Percentiles rank a stretch among this genome's conserved stretches.
Conservation (phyloP, 2,888 invertebrate genomes). For the Mellilla xanthometata region DNA sequence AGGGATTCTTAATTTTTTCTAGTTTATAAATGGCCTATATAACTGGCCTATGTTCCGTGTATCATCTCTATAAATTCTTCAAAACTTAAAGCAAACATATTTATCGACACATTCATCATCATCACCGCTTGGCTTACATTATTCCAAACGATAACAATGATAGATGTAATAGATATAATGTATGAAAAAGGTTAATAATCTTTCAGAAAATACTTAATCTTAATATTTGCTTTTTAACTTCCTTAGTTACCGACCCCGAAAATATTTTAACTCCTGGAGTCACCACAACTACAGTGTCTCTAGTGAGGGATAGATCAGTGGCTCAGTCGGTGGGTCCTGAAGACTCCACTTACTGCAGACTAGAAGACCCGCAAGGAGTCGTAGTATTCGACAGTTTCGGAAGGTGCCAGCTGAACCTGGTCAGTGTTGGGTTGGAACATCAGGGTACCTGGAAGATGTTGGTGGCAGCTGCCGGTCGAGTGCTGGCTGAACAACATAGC, state of each 20-base stretch:
- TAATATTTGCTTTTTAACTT: too few relatives aligned
- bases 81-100: too few relatives aligned
- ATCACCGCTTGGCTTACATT: slow-evolving; percentile 5
- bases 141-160: too few relatives aligned
- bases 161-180: too few relatives aligned
- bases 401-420: slow-evolving; percentile 49
- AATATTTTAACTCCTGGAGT: not conserved
- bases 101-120: too few relatives aligned
- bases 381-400: slow-evolving; percentile 57
- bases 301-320: slow-evolving; percentile 39
- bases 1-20: too few relatives aligned
- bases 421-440: slow-evolving; percentile 45
- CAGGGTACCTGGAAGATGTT: slow-evolving; percentile 54
- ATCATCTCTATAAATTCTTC: too few relatives aligned
- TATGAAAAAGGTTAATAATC: too few relatives aligned
- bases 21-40: too few relatives aligned
- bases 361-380: slow-evolving; percentile 40
- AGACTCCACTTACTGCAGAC: slow-evolving; percentile 56
- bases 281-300: slow-evolving; percentile 6
- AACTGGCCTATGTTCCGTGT: too few relatives aligned
- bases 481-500: slow-evolving; percentile 39
- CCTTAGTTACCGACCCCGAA: not conserved
- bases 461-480: slow-evolving; percentile 45
- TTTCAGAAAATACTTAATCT: too few relatives aligned
- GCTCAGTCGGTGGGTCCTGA: slow-evolving; percentile 49